These are phyloP conservation scores for Perizoma flavofasciatum DNA, from an alignment of 2,888 invertebrate genomes.

Conservation along the genomic window DNA sequence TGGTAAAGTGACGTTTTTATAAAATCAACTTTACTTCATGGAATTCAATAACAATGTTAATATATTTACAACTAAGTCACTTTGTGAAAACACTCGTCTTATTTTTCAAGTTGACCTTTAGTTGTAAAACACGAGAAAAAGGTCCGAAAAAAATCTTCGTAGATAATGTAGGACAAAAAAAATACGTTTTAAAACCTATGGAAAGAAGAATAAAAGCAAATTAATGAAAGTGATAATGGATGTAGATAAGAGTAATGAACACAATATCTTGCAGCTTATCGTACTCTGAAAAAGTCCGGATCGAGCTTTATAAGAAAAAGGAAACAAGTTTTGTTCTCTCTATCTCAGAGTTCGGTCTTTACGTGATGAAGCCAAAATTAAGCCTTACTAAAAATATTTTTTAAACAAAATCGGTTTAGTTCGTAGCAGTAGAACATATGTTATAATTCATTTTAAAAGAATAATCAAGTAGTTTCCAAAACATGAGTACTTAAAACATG, in stretches of 20 bases:
- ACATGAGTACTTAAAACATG: too few species aligned
- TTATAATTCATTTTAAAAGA: too few species aligned
- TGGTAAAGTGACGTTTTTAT: too few species aligned
- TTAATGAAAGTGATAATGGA: slow-evolving; percentile 37
- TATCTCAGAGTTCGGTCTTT: too few species aligned
- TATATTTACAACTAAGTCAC: slow-evolving; percentile 2
- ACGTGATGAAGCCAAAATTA: too few species aligned
- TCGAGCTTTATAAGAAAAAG: slow-evolving; percentile 1
- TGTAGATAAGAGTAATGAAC: slow-evolving; percentile 31
- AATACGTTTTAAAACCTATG: slow-evolving; percentile 43
- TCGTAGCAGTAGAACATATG: too few species aligned
- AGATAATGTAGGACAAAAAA: slow-evolving; percentile 29
- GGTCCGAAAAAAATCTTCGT: slow-evolving; percentile 29
- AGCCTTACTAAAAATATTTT: too few species aligned
- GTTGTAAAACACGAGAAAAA: slow-evolving; percentile 24
- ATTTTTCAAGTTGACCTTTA: slow-evolving; percentile 19
- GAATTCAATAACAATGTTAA: slow-evolving; percentile 8
- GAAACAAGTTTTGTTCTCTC: too few species aligned
- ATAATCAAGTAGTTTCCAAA: too few species aligned
- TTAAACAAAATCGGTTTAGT: too few species aligned
- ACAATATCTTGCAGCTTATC: slow-evolving; percentile 11
- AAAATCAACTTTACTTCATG: not conserved
- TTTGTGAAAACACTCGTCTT: slow-evolving; percentile 5
- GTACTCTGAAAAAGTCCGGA: slow-evolving; percentile 5
- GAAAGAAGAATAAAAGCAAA: slow-evolving; percentile 51